Evolutionary conservation across 2,888 invertebrate genomes (phyloP), one percentile per base, ranked within the genome.

Genomic region (Epistrophella euchroma): DNA sequence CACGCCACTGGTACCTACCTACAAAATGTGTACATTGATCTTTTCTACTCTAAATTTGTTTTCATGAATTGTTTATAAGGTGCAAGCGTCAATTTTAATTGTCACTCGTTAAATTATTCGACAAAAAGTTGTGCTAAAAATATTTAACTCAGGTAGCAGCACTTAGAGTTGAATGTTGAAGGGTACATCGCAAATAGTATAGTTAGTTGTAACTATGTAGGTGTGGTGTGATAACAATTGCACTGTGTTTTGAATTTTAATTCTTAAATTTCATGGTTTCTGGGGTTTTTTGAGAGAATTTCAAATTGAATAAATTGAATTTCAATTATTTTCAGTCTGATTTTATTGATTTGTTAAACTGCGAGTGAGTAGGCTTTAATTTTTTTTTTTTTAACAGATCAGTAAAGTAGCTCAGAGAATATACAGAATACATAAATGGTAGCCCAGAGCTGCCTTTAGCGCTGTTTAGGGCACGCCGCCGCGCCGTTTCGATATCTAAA

Each of bases 201-300:
- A 32, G 32, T 32, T 7, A 32, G 32, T 32, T 32, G 32, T 32
- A 32, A 32, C 32, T 32, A 25, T 10, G n/a, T n/a, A 35, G 56
- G 56, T 58, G 56, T 56, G 56, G 32, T 11, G 35, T 35, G 32
- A 35, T 19, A 13, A 17, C 10, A 19, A 10, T 35, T 19, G 19
- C 5, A 58, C 13, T 58, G 56, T 55, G 52, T 58, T 58, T 5
- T 58, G 35, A 58, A 58, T 58, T 58, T 17, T 19, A 35, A 35
- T 35, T 17, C 13, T 32, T n/a, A 35, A 55, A 55, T 56, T 56
- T 56, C 28, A 55, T 32, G 55, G 28, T 32, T 56, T 32, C 10
- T 17, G n/a, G n/a, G 17, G 6, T 28, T 7, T 28, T 28, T 55
- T 37, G 1, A n/a, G n/a, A n/a, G n/a, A n/a, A n/a, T n/a, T n/a